Evolutionary conservation across 2,888 invertebrate genomes (phyloP).

Genomic region (Nomada goodeniana): DNA sequence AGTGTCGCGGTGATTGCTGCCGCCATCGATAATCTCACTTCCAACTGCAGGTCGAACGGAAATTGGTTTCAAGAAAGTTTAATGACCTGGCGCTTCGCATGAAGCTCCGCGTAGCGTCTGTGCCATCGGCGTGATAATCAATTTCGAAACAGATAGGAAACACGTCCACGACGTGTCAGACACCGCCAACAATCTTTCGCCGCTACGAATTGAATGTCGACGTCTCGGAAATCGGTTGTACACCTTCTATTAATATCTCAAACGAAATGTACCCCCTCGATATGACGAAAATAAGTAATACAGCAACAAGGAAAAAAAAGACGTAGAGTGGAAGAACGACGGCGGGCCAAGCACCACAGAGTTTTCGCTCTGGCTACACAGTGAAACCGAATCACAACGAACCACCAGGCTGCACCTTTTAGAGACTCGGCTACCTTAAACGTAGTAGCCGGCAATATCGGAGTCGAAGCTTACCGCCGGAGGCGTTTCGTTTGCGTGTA

Average conservation of each 20-base stretch:
- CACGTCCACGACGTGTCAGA: background rate
- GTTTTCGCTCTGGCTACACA: background rate
- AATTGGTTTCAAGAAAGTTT: constrained; percentile 38
- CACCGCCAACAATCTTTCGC: background rate
- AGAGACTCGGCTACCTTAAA: constrained; percentile 10
- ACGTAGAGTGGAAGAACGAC: background rate
- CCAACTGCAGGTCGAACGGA: constrained; percentile 25
- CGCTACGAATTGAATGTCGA: background rate
- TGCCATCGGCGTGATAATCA: constrained; percentile 23
- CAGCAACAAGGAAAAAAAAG: too few relatives aligned
- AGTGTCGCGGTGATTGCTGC: background rate
- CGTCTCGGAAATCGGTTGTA: too few relatives aligned
- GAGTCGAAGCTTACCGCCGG: constrained; percentile 29
- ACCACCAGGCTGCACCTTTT: constrained; percentile 1
- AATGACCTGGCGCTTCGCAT: constrained; percentile 3
- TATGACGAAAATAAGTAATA: background rate
- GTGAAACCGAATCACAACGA: background rate
- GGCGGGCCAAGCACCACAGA: background rate
- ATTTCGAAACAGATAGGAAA: constrained; percentile 26
- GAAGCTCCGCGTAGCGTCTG: constrained; percentile 1
- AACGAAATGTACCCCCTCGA: background rate
- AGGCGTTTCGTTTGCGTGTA: constrained; percentile 64
- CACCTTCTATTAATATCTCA: too few relatives aligned
- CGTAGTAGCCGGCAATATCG: constrained; percentile 44
- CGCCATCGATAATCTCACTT: constrained; percentile 22